Conservation (phyloP, 2,113 vertebrate genomes). For the Vombatus ursinus region DNA sequence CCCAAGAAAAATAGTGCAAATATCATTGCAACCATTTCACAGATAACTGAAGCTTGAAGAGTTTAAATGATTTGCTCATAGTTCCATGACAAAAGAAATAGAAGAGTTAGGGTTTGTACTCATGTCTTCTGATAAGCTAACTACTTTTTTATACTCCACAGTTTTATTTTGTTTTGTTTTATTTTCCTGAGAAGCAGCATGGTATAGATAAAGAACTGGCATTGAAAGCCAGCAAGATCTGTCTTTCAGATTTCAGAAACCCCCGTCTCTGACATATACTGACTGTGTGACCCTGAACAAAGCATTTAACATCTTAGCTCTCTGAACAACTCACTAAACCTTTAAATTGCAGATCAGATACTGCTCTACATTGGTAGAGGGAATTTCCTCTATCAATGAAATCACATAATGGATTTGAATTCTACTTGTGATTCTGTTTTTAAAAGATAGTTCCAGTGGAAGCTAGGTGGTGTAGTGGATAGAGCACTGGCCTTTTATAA, state of each 20-base stretch:
- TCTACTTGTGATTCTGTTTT: background rate
- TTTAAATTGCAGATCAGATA: background rate
- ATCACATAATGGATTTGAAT: conserved; percentile 9
- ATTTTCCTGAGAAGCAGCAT: background rate
- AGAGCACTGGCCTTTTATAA: background rate
- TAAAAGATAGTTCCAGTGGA: background rate
- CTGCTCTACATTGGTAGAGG: background rate
- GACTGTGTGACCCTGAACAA: background rate
- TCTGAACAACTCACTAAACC: no score
- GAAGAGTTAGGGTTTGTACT: background rate
- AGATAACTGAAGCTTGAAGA: background rate
- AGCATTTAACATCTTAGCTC: background rate
- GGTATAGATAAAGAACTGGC: background rate
- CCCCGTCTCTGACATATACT: background rate
- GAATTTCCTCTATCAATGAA: background rate
- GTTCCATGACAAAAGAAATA: background rate
- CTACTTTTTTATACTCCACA: background rate
- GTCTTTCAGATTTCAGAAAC: no score
- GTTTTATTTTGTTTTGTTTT: no score
- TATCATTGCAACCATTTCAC: background rate
- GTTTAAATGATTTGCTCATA: background rate
- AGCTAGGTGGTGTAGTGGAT: no score
- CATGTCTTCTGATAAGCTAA: background rate
- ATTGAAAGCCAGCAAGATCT: background rate
- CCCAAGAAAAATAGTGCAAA: background rate